phyloP scores from a whole-genome alignment of 2,888 invertebrate species.

The Agrochola circellaris region DNA sequence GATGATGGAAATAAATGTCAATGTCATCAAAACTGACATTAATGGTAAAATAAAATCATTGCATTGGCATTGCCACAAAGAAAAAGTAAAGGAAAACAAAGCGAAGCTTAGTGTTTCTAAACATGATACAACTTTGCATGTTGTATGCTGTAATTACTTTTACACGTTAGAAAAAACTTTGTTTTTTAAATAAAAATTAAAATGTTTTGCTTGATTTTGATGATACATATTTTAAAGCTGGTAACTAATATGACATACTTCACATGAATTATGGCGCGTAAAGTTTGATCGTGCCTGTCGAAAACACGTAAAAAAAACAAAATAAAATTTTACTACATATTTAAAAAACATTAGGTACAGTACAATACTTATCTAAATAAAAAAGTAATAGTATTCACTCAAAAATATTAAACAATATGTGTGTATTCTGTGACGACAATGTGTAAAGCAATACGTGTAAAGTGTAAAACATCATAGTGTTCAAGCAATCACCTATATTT shows the following conservation, averaged over 20 bases:
- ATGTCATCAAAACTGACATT: constrained; percentile 36
- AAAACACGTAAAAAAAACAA: neutral
- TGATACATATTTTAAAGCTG: constrained; percentile 8
- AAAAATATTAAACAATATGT: neutral
- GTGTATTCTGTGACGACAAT: neutral
- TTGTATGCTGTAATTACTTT: neutral
- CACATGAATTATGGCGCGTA: constrained; percentile 43
- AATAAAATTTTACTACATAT: neutral
- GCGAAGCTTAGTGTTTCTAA: neutral
- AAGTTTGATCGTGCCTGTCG: constrained; percentile 14
- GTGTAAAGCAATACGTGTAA: neutral
- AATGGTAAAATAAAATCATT: neutral
- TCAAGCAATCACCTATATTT: neutral
- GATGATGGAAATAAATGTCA: constrained; percentile 40
- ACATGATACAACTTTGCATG: neutral
- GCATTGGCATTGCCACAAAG: constrained; percentile 34
- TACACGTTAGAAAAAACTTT: neutral
- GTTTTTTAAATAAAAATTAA: neutral
- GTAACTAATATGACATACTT: constrained; percentile 24
- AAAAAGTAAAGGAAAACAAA: constrained; percentile 26
- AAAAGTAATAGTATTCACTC: neutral
- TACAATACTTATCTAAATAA: neutral
- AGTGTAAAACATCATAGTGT: neutral
- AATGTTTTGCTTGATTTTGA: neutral
- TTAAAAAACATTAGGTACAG: no score